Evolutionary conservation across 1,140 invertebrate species (phyloP).

Genomic region (Drosophila ercepeae): DNA sequence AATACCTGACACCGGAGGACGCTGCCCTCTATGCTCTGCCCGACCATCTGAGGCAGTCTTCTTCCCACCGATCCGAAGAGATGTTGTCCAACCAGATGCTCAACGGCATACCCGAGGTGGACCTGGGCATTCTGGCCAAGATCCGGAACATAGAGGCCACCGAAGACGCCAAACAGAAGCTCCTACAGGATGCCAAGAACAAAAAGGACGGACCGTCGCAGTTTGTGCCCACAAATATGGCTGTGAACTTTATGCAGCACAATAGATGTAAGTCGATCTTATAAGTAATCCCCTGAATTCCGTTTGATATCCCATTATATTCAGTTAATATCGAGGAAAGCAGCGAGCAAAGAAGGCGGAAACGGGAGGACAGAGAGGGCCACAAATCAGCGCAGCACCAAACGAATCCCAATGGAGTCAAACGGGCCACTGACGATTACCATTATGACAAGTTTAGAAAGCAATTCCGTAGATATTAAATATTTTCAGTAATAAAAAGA

Average conservation of each 20-base stretch:
- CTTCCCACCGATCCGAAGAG: conserved; percentile 95
- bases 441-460: conserved; percentile 98
- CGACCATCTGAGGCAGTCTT: conserved; percentile 92
- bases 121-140: conserved; percentile 99
- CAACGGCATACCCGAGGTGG: conserved; percentile 99
- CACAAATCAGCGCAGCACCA: conserved; percentile 79
- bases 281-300: conserved; percentile 16
- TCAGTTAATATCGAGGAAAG: conserved; percentile 92
- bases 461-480: conserved; percentile 95
- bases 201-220: conserved; percentile 97
- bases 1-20: conserved; percentile 94
- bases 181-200: conserved; percentile 93
- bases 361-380: conserved; percentile 84
- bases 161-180: conserved; percentile 97
- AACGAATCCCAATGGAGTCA: conserved; percentile 84
- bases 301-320: conserved; percentile 71
- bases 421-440: conserved; percentile 97
- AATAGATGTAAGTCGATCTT: conserved; percentile 90
- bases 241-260: conserved; percentile 98
- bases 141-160: conserved; percentile 99
- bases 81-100: conserved; percentile 99
- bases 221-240: conserved; percentile 99
- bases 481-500: conserved; percentile 7
- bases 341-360: conserved; percentile 85
- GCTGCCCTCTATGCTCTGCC: conserved; percentile 93